phyloP scores from a whole-genome alignment of 2,888 invertebrate species.

The Mongoloraphidia duomilia region DNA sequence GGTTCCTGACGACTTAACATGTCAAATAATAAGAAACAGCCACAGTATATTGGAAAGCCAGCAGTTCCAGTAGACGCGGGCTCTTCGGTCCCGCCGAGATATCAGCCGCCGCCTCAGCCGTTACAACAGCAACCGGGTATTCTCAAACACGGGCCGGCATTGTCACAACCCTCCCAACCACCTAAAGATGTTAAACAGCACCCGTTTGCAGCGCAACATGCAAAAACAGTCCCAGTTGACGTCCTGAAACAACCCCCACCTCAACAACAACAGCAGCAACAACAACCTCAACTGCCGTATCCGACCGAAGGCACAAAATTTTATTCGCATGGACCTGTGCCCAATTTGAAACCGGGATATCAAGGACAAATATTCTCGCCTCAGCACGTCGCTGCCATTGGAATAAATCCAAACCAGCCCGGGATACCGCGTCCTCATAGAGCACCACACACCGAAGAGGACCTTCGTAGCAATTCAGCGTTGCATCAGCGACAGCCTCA shows the following conservation, averaged over 20 bases:
- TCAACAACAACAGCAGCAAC: conserved; percentile 19
- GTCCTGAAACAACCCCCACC: too few relatives aligned
- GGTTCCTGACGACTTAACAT: conserved; percentile 17
- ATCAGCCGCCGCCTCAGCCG: conserved; percentile 64
- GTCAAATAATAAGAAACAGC: conserved; percentile 31
- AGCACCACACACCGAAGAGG: conserved; percentile 16
- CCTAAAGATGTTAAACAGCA: conserved; percentile 26
- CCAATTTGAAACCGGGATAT: conserved; percentile 1
- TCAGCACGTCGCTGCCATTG: background rate
- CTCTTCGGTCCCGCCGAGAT: conserved; percentile 50
- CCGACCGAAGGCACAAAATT: conserved; percentile 10
- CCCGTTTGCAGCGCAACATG: conserved; percentile 14
- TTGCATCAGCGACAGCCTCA: conserved; percentile 7
- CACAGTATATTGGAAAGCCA: conserved; percentile 25
- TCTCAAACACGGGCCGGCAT: conserved; percentile 41
- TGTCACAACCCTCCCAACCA: conserved; percentile 20
- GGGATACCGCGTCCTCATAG: background rate
- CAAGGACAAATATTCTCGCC: background rate
- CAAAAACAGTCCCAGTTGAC: conserved; percentile 12
- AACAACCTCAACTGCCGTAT: conserved; percentile 16
- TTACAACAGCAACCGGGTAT: conserved; percentile 43
- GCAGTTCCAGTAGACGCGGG: conserved; percentile 21
- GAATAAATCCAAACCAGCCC: too few relatives aligned
- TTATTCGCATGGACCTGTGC: conserved; percentile 9
- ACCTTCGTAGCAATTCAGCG: conserved; percentile 22